Conservation (phyloP, 2,888 invertebrate genomes). For the Latrodectus hesperus region DNA sequence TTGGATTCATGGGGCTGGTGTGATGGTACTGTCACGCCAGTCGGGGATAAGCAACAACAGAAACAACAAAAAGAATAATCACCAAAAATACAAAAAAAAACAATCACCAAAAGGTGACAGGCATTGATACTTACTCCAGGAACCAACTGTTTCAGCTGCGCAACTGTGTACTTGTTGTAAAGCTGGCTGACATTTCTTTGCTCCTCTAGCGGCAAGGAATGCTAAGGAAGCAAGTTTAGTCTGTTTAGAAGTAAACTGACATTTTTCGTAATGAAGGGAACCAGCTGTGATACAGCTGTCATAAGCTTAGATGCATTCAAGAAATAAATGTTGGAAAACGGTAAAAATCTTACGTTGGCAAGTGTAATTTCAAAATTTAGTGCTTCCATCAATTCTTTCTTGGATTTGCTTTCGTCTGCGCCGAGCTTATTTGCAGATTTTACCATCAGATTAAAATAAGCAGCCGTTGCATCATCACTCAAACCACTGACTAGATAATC, state of each 20-base stretch:
- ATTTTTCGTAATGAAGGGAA: not conserved
- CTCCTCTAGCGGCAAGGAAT: constrained; percentile 90
- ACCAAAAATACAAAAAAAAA: not conserved
- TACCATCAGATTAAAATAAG: constrained; percentile 78
- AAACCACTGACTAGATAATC: constrained; percentile 83
- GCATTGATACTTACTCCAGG: constrained; percentile 78
- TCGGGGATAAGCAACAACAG: too few relatives aligned
- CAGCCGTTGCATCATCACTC: constrained; percentile 87
- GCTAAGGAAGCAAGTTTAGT: constrained; percentile 77
- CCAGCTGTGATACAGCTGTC: too few relatives aligned
- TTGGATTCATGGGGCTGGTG: too few relatives aligned
- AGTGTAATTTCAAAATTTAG: constrained; percentile 91
- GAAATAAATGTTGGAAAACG: not conserved
- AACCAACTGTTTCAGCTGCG: constrained; percentile 80
- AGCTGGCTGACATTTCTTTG: constrained; percentile 90
- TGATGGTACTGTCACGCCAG: too few relatives aligned
- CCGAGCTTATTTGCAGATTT: constrained; percentile 90
- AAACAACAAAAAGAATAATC: too few relatives aligned
- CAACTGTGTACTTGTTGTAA: constrained; percentile 93
- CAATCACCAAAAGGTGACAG: too few relatives aligned
- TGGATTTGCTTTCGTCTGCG: constrained; percentile 82
- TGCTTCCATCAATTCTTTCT: constrained; percentile 84
- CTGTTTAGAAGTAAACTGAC: not conserved
- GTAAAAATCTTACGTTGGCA: constrained; percentile 85
- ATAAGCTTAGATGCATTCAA: not conserved